phyloP scores from a whole-genome alignment of 2,888 invertebrate species.

The Matsumyia berberina region DNA sequence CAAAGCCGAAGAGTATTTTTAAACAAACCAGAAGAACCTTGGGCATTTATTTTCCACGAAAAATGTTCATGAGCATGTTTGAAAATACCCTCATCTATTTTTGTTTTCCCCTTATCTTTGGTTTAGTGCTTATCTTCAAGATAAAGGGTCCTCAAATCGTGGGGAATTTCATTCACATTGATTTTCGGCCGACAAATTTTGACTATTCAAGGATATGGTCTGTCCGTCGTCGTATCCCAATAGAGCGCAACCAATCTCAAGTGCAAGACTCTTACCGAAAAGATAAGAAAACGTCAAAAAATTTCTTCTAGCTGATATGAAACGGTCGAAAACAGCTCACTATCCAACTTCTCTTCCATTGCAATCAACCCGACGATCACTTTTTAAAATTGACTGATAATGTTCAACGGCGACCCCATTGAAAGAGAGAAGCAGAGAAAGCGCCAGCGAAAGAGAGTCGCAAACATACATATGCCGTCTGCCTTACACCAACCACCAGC shows the following conservation, averaged over 20 bases:
- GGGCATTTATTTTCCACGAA: neutral
- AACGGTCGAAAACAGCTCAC: constrained; percentile 5
- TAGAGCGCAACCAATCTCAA: constrained; percentile 14
- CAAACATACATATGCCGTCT: neutral
- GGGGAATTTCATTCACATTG: neutral
- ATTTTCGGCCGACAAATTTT: constrained; percentile 9
- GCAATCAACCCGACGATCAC: neutral
- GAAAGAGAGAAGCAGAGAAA: constrained; percentile 38
- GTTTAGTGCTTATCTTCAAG: constrained; percentile 9
- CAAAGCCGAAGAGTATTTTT: neutral
- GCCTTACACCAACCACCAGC: constrained; percentile 3
- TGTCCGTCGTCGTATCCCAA: neutral
- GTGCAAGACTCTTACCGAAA: constrained; percentile 23
- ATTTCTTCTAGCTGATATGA: constrained; percentile 32
- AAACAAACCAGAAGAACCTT: constrained; percentile 10
- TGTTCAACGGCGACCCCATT: neutral
- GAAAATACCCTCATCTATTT: constrained; percentile 5
- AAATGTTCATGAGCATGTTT: neutral
- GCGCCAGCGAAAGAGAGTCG: constrained; percentile 21
- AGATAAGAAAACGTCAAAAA: constrained; percentile 4
- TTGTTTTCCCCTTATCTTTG: neutral
- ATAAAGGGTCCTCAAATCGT: constrained; percentile 2
- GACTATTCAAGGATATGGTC: constrained; percentile 15
- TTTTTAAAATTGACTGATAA: constrained; percentile 27
- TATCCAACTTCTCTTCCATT: constrained; percentile 19